Conservation (phyloP, 2,797 vertebrate species). For the Periparus ater region DNA sequence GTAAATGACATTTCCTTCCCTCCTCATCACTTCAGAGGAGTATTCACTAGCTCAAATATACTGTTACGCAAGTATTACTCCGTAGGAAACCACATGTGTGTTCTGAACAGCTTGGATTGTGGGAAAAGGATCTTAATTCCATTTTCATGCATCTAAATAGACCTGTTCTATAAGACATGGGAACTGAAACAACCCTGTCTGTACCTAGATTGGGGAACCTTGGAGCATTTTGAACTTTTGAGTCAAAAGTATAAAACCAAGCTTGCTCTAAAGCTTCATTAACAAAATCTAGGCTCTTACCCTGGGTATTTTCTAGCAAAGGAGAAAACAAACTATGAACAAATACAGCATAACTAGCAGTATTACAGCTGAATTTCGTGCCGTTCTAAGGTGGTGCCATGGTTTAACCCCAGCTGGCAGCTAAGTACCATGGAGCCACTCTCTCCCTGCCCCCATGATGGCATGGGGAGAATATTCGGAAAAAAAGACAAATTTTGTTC, state of each 20-base stretch:
- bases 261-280: background rate
- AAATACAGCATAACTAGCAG: background rate
- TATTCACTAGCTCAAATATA: background rate
- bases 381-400: background rate
- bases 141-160: background rate
- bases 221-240: background rate
- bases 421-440: background rate
- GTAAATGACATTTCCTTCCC: background rate
- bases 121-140: background rate
- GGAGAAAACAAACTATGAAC: background rate
- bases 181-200: background rate
- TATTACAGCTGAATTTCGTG: background rate
- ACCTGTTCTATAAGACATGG: rapidly evolving
- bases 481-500: background rate
- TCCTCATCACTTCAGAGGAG: background rate
- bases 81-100: rapidly evolving
- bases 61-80: background rate
- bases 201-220: rapidly evolving
- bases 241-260: background rate
- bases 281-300: background rate
- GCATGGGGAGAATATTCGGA: background rate
- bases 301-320: background rate
- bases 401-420: background rate
- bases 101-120: background rate
- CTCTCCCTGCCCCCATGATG: rapidly evolving